phyloP scores from a whole-genome alignment of 2,888 invertebrate genomes.

The Cryptus viduatorius region DNA sequence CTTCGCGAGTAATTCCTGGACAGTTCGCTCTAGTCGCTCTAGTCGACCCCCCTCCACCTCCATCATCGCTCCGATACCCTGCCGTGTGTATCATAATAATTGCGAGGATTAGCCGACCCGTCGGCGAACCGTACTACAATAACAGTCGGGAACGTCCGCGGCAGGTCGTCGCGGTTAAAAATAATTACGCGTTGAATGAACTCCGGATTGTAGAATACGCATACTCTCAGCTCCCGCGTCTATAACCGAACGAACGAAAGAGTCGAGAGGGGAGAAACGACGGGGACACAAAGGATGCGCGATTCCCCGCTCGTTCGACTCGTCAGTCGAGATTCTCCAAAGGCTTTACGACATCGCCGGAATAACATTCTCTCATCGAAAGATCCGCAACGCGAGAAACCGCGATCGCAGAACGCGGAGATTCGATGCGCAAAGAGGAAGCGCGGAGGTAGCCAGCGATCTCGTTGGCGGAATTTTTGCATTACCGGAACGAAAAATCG shows the following conservation, averaged over 20 bases:
- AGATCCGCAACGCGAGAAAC: not conserved
- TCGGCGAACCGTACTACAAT: slow-evolving; percentile 51
- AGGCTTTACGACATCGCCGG: slow-evolving; percentile 40
- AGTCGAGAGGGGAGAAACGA: not conserved
- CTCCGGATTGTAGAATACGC: slow-evolving; percentile 28
- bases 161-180: slow-evolving; percentile 75
- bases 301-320: slow-evolving; percentile 13
- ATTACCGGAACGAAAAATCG: too few species aligned
- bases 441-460: not conserved
- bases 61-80: slow-evolving; percentile 45
- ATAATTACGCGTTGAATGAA: slow-evolving; percentile 75
- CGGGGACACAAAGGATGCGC: slow-evolving; percentile 1
- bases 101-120: slow-evolving; percentile 79
- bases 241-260: slow-evolving; percentile 37
- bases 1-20: slow-evolving; percentile 13
- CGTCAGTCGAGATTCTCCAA: slow-evolving; percentile 37
- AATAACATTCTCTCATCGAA: slow-evolving; percentile 38
- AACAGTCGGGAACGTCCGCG: slow-evolving; percentile 35
- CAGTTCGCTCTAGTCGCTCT: not conserved
- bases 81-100: slow-evolving; percentile 78
- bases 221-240: slow-evolving; percentile 17
- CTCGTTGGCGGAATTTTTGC: not conserved
- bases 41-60: slow-evolving; percentile 33
- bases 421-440: not conserved
- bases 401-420: not conserved